phyloP scores from a whole-genome alignment of 2,113 vertebrate genomes.

The Colaptes auratus region DNA sequence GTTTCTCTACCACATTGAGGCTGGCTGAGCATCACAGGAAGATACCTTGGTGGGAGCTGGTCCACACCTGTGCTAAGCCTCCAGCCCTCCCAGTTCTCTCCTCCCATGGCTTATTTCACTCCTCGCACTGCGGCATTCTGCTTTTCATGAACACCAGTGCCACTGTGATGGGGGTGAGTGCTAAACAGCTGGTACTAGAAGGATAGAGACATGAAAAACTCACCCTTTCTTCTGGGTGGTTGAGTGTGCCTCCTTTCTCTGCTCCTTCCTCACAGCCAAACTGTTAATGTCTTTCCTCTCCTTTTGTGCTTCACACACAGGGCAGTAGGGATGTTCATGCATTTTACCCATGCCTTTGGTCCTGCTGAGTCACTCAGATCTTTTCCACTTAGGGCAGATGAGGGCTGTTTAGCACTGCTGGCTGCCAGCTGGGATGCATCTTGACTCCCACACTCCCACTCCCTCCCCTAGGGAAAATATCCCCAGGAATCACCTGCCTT shows the following conservation, averaged over 20 bases:
- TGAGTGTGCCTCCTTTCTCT: rapidly evolving
- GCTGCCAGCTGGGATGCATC: background rate
- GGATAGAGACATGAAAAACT: background rate
- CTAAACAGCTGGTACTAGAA: background rate
- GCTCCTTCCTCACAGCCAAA: background rate
- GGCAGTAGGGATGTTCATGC: rapidly evolving
- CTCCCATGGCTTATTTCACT: rapidly evolving
- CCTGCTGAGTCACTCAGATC: background rate
- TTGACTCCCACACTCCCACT: rapidly evolving
- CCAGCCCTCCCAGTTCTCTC: background rate
- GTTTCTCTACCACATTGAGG: background rate
- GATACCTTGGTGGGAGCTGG: background rate
- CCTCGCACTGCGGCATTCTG: background rate
- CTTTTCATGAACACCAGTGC: rapidly evolving
- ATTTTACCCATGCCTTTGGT: rapidly evolving
- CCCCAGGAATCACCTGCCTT: background rate
- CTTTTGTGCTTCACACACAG: background rate
- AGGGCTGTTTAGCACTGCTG: background rate
- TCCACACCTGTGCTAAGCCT: background rate
- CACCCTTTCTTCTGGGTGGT: rapidly evolving
- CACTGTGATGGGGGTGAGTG: rapidly evolving
- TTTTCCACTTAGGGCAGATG: rapidly evolving
- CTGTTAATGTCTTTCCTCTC: rapidly evolving
- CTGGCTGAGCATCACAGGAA: rapidly evolving
- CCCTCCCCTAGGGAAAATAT: background rate